Evolutionary conservation across 2,797 vertebrate species (phyloP), one percentile per base, ranked within the genome.

Genomic region (Danio choprae): DNA sequence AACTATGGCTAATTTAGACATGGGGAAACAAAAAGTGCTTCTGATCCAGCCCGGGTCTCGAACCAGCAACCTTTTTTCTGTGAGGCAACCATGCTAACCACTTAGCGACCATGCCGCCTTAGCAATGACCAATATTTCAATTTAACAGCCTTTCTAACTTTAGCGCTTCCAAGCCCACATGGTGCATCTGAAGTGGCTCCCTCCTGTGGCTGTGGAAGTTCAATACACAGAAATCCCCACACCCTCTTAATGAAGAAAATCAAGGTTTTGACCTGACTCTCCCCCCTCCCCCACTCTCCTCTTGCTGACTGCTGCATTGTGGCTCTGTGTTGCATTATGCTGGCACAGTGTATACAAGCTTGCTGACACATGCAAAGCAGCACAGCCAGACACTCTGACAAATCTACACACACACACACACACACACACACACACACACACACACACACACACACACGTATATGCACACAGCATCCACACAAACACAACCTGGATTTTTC

Each of bases 291-390:
- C 71, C 60, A 36, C 7, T 74, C 56, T 56, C 58, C 58, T 81
- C 48, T 77, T 40, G 55, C 79, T 84, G 68, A 63, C 74, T 81
- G 84, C 87, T 89, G 87, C 15, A 62, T 91, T 92, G 90, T 87
- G 72, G 86, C 53, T 84, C 87, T 89, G 91, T 91, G 90, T 87
- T 82, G 85, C 69, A 84, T 87, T 87, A 82, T 89, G 82, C 65
- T 76, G 77, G 72, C 75, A 82, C 77, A 76, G 73, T 81, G 67
- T 70, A 82, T 67, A 85, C 77, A 55, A 77, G 85, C 68, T 87
- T 90, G 91, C 91, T 90, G 90, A 92, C 90, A 89, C 84, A 89
- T 65, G 84, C 81, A 87, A 86, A 87, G 83, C 79, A 58, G 18
- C 74, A 77, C 65, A 71, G 50, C 82, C 20, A 22, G 81, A 87